Evolutionary conservation across 2,797 vertebrate species (phyloP).

Genomic region (Bradypus variegatus): DNA sequence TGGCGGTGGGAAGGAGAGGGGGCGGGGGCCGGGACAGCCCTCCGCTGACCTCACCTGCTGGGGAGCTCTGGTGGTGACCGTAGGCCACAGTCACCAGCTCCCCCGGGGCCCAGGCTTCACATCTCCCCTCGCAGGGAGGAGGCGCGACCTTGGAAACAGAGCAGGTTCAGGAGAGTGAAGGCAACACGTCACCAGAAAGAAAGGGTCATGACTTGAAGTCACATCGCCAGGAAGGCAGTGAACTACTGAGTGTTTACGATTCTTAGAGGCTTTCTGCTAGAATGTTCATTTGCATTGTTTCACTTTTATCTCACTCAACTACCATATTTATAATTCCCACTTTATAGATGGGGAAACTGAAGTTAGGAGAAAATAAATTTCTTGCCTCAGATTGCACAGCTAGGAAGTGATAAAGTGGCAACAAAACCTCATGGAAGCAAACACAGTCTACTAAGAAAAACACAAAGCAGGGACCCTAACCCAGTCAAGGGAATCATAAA

Average conservation of each 20-base stretch:
- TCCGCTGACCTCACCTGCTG: too few species aligned
- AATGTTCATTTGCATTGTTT: not conserved
- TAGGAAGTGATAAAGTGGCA: not conserved
- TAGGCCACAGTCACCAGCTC: too few species aligned
- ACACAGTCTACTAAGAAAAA: not conserved
- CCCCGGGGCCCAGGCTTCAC: not conserved
- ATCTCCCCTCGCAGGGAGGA: not conserved
- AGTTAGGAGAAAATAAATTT: not conserved
- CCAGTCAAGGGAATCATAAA: not conserved
- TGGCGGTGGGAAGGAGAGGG: not conserved
- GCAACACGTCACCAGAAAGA: not conserved
- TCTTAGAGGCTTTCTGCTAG: not conserved
- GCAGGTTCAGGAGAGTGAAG: not conserved
- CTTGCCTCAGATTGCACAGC: not conserved
- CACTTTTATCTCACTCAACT: not conserved
- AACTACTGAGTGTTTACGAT: not conserved
- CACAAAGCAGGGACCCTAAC: not conserved
- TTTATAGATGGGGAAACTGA: not conserved
- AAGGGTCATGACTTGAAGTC: not conserved
- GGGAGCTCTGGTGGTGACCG: too few species aligned
- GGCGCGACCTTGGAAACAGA: not conserved
- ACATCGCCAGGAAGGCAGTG: not conserved
- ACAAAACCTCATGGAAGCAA: not conserved
- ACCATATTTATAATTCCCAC: not conserved
- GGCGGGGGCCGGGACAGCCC: accelerated